A percentile compares a stretch with the other conserved stretches of the same genome.
Evolutionary conservation across 1,140 invertebrate genomes (phyloP).

Genomic region (Dendroctonus valens): DNA sequence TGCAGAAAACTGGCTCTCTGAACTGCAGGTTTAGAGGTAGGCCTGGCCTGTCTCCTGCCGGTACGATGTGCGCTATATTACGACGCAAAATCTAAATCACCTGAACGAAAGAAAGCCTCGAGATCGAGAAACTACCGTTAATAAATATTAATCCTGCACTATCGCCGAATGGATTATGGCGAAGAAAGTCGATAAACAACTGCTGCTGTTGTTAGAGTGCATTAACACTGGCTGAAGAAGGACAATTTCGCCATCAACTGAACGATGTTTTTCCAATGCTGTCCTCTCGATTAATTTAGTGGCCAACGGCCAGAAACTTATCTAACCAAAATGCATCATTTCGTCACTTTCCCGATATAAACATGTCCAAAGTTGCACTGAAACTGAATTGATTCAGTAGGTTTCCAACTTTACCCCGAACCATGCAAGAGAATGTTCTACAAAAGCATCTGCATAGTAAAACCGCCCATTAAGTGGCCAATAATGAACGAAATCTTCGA

Average conservation of each 20-base stretch:
- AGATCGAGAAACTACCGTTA: background rate
- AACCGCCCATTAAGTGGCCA: constrained; percentile 3
- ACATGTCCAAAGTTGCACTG: constrained; percentile 14
- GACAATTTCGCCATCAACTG: too few species aligned
- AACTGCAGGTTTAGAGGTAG: background rate
- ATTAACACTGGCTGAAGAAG: too few species aligned
- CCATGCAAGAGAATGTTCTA: constrained; percentile 21
- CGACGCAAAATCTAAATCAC: constrained; percentile 1
- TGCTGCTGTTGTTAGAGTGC: too few species aligned
- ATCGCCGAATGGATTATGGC: too few species aligned
- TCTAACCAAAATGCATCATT: background rate
- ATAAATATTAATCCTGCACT: background rate
- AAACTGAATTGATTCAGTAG: too few species aligned
- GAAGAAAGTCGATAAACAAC: too few species aligned
- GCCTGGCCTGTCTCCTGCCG: constrained; percentile 10
- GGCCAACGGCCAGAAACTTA: too few species aligned
- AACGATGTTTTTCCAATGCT: too few species aligned
- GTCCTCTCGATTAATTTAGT: too few species aligned
- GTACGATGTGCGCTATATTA: constrained; percentile 6
- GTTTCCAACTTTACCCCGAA: too few species aligned
- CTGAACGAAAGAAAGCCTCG: background rate
- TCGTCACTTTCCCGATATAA: constrained; percentile 7
- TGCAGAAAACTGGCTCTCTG: constrained; percentile 8
- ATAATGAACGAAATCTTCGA: constrained; percentile 30
- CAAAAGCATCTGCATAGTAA: constrained; percentile 24